phyloP scores from a whole-genome alignment of 2,113 vertebrate species.

The Cavia aperea region DNA sequence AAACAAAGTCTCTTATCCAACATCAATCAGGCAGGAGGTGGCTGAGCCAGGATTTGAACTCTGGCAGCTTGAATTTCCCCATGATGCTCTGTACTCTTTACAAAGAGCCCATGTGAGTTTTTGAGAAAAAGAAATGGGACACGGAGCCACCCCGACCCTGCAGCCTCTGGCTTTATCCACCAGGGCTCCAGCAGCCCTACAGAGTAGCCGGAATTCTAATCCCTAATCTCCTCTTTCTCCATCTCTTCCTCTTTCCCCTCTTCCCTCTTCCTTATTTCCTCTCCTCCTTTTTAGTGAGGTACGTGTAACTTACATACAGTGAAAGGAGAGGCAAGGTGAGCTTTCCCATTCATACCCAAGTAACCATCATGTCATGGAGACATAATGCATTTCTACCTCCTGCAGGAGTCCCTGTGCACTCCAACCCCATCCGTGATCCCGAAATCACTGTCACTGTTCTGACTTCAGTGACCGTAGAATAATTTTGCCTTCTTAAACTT shows the following conservation, averaged over 20 bases:
- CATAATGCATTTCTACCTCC: not conserved
- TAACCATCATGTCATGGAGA: not conserved
- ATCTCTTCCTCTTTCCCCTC: too few relatives aligned
- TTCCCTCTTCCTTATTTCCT: not conserved
- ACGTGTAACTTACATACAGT: not conserved
- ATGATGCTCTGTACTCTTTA: rapidly evolving
- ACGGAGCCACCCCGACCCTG: not conserved
- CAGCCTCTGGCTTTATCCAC: not conserved
- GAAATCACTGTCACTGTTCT: not conserved
- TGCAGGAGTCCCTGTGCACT: not conserved
- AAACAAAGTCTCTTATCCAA: not conserved
- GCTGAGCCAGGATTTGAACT: not conserved
- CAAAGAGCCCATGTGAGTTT: not conserved
- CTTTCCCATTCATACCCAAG: too few relatives aligned
- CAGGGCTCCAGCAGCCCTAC: not conserved
- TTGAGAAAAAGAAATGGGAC: not conserved
- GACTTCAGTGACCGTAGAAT: not conserved
- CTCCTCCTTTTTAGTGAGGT: not conserved
- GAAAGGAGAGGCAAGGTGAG: not conserved
- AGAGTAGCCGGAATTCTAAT: not conserved
- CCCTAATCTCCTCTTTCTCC: not conserved
- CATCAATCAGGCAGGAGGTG: not conserved
- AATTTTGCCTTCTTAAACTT: not conserved
- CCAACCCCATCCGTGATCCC: not conserved
- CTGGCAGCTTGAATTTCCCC: not conserved